Conservation (phyloP, 2,888 invertebrate species). For the Callimorpha dominula region DNA sequence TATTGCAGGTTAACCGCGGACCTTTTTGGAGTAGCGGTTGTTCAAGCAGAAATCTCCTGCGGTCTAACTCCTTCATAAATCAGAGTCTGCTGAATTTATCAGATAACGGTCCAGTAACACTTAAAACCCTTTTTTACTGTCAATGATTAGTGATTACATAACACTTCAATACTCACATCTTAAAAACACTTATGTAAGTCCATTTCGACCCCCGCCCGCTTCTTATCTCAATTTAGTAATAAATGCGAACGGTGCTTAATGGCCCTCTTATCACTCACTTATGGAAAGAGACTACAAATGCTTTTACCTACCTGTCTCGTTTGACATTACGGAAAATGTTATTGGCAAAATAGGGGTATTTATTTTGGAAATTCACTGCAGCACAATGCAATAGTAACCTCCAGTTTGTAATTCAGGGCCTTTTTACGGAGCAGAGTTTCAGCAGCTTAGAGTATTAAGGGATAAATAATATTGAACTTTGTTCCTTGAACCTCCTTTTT, state of each 20-base stretch:
- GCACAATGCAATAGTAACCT: too few relatives aligned
- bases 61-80: neutral
- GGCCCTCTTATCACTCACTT: constrained; percentile 59
- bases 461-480: too few relatives aligned
- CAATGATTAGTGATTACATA: constrained; percentile 1
- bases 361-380: neutral
- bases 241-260: constrained; percentile 65
- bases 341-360: neutral
- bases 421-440: too few relatives aligned
- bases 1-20: too few relatives aligned
- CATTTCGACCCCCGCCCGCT: constrained; percentile 1
- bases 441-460: too few relatives aligned
- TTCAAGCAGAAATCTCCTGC: too few relatives aligned
- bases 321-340: neutral
- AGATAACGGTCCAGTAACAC: neutral
- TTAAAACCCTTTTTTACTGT: constrained; percentile 3
- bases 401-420: too few relatives aligned
- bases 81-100: neutral
- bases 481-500: too few relatives aligned
- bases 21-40: too few relatives aligned
- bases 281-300: constrained; percentile 52
- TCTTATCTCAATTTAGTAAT: constrained; percentile 61
- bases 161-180: neutral
- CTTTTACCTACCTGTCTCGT: neutral
- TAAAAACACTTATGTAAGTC: constrained; percentile 6